phyloP scores from a whole-genome alignment of 2,113 vertebrate species.

The Xiphophorus maculatus region DNA sequence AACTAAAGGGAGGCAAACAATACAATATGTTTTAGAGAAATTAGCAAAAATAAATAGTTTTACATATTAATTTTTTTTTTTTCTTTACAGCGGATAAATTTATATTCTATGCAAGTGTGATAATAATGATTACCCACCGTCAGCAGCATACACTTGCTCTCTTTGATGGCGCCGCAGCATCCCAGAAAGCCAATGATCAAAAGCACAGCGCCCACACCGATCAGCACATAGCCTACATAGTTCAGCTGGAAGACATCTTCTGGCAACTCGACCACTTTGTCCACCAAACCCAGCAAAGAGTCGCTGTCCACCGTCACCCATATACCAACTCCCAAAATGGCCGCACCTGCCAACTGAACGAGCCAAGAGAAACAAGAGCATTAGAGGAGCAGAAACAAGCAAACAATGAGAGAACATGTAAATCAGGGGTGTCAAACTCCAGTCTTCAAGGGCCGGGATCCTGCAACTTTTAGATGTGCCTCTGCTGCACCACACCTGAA shows the following conservation, averaged over 20 bases:
- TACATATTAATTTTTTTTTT: background rate
- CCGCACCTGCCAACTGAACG: constrained; percentile 77
- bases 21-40: background rate
- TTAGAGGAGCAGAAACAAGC: background rate
- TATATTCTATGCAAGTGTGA: accelerated
- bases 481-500: no score
- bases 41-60: background rate
- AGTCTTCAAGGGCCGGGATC: no score
- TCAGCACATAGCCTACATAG: constrained; percentile 80
- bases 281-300: constrained; percentile 74
- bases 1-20: constrained; percentile 70
- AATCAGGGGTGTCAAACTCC: no score
- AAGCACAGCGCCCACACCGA: constrained; percentile 76
- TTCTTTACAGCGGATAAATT: background rate
- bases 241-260: constrained; percentile 65
- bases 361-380: background rate
- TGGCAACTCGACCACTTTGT: background rate
- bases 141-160: constrained; percentile 83
- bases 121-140: constrained; percentile 68
- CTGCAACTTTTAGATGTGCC: no score
- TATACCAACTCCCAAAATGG: constrained; percentile 79
- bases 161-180: constrained; percentile 81
- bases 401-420: background rate
- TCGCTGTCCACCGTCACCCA: constrained; percentile 83
- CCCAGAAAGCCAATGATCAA: constrained; percentile 83